Conservation (phyloP, 2,113 vertebrate species). For the Aythya baeri region DNA sequence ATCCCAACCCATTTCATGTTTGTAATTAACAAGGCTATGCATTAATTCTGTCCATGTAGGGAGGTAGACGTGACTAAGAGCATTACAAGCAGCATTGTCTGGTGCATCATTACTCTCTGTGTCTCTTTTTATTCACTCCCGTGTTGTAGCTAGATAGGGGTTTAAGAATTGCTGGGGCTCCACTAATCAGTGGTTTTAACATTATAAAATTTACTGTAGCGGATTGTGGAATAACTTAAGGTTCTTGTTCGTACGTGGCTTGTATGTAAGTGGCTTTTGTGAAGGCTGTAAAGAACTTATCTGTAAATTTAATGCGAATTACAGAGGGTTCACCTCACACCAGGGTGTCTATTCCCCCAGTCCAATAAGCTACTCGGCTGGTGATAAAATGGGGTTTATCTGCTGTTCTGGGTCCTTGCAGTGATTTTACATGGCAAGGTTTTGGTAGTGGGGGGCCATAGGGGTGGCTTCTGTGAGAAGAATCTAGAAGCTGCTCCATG, state of each 20-base stretch:
- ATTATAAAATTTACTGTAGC: neutral
- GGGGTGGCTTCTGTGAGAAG: too few species aligned
- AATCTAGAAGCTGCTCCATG: too few species aligned
- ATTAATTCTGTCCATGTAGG: neutral
- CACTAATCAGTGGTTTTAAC: neutral
- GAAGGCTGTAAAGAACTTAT: neutral
- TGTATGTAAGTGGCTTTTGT: neutral
- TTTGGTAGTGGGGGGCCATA: too few species aligned
- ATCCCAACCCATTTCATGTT: neutral
- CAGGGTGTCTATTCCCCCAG: neutral
- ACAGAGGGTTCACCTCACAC: neutral
- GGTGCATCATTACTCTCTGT: neutral
- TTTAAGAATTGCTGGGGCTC: neutral
- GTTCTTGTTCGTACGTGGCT: neutral
- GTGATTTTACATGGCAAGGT: too few species aligned
- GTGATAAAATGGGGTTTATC: neutral
- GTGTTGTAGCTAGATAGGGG: neutral
- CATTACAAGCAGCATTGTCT: neutral
- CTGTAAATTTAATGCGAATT: neutral
- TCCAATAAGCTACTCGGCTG: neutral
- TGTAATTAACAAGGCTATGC: neutral
- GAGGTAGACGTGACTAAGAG: neutral
- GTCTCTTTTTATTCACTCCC: neutral
- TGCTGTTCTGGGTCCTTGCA: too few species aligned
- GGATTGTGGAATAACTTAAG: neutral